These are phyloP conservation scores for Cetoscarus ocellatus DNA, from an alignment of 2,797 vertebrate species.

Conservation along the genomic window DNA sequence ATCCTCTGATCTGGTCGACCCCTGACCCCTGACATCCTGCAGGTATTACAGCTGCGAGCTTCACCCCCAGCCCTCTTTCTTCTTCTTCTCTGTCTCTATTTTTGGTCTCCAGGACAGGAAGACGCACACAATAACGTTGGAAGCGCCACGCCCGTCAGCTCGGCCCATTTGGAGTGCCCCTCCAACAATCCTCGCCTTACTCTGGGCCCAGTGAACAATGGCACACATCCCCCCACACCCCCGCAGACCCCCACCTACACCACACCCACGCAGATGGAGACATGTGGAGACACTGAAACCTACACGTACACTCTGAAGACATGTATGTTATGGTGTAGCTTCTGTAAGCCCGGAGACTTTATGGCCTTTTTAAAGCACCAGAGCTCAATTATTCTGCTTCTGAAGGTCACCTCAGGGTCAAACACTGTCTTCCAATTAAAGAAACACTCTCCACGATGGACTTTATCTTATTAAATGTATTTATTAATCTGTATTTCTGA, in stretches of 20 bases:
- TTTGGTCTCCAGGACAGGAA: slow-evolving; percentile 89
- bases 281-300: background rate
- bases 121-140: slow-evolving; percentile 88
- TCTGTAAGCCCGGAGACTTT: background rate
- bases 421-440: no score
- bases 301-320: background rate
- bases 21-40: slow-evolving; percentile 30
- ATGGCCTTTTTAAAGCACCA: background rate
- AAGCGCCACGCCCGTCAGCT: slow-evolving; percentile 82
- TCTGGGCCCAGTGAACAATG: slow-evolving; percentile 65
- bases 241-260: slow-evolving; percentile 24
- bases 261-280: background rate
- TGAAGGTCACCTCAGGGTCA: no score
- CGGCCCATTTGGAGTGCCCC: slow-evolving; percentile 50
- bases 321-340: background rate
- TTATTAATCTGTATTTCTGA: no score
- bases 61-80: slow-evolving; percentile 26
- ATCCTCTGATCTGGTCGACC: background rate
- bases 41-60: slow-evolving; percentile 7
- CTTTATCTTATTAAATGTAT: no score
- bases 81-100: slow-evolving; percentile 77
- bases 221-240: background rate
- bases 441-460: no score
- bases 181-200: slow-evolving; percentile 61
- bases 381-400: no score